These are phyloP conservation scores for Atopsyche davidsoni DNA, from an alignment of 1,140 invertebrate genomes.

Conservation along the genomic window DNA sequence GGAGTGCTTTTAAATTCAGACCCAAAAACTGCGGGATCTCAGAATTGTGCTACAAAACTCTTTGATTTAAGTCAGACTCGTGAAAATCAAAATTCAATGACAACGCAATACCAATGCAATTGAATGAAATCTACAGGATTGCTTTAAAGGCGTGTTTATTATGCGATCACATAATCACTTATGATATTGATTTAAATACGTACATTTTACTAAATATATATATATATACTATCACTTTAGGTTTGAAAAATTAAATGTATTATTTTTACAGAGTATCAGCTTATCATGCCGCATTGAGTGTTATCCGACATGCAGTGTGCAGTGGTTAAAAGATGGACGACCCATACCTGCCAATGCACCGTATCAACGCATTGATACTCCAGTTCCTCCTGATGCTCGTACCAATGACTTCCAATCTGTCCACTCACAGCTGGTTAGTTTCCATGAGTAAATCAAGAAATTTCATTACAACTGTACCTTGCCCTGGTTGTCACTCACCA, in stretches of 20 bases:
- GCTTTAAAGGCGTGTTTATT: too few relatives aligned
- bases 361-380: slow-evolving; percentile 53
- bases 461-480: slow-evolving; percentile 6
- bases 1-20: too few relatives aligned
- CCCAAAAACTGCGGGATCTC: too few relatives aligned
- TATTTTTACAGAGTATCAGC: slow-evolving; percentile 56
- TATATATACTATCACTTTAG: slow-evolving; percentile 2
- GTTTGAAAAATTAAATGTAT: neutral
- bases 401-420: slow-evolving; percentile 84
- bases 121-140: too few relatives aligned
- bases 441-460: neutral
- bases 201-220: neutral
- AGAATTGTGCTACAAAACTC: too few relatives aligned
- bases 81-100: too few relatives aligned
- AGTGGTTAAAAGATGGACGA: slow-evolving; percentile 75
- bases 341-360: slow-evolving; percentile 57
- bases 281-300: slow-evolving; percentile 85
- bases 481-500: neutral
- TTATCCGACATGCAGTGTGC: slow-evolving; percentile 73
- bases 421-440: slow-evolving; percentile 67
- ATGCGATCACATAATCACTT: neutral
- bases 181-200: neutral
- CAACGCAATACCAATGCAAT: too few relatives aligned
- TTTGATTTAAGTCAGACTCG: too few relatives aligned
- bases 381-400: slow-evolving; percentile 57